Conservation (phyloP, 2,797 vertebrate genomes). For the Microcaecilia unicolor region DNA sequence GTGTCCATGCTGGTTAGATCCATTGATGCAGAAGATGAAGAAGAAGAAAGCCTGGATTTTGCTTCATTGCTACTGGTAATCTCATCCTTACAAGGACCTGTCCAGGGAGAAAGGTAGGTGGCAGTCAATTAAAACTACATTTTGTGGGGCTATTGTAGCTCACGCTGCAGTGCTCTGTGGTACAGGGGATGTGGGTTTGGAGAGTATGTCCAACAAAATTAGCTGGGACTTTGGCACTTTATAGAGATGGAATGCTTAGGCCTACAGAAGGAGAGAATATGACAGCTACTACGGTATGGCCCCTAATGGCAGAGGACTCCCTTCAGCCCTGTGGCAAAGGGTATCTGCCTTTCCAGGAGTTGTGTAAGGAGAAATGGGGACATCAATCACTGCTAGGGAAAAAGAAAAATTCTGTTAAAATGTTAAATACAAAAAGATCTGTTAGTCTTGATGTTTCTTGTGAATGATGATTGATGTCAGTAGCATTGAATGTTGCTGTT, state of each 20-base stretch:
- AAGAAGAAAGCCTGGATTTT: conserved; percentile 70
- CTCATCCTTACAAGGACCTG: conserved; percentile 52
- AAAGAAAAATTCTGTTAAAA: too few relatives aligned
- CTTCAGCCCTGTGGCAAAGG: too few relatives aligned
- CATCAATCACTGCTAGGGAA: too few relatives aligned
- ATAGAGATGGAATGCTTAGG: neutral
- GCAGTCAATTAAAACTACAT: neutral
- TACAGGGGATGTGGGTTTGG: neutral
- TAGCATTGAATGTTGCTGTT: too few relatives aligned
- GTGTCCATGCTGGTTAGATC: conserved; percentile 72
- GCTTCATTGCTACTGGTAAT: conserved; percentile 45
- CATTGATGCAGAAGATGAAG: conserved; percentile 67
- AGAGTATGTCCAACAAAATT: conserved; percentile 2
- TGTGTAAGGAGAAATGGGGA: too few relatives aligned
- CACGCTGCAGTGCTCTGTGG: neutral
- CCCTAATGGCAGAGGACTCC: too few relatives aligned
- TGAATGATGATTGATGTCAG: too few relatives aligned
- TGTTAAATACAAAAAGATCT: too few relatives aligned
- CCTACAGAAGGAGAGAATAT: neutral
- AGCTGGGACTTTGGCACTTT: neutral
- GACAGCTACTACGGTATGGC: neutral
- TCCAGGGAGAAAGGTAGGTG: conserved; percentile 11
- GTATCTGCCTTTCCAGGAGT: too few relatives aligned
- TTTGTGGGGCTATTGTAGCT: neutral
- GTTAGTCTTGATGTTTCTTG: too few relatives aligned